Conservation (phyloP, 2,888 invertebrate genomes). For the Eupsilia transversa region DNA sequence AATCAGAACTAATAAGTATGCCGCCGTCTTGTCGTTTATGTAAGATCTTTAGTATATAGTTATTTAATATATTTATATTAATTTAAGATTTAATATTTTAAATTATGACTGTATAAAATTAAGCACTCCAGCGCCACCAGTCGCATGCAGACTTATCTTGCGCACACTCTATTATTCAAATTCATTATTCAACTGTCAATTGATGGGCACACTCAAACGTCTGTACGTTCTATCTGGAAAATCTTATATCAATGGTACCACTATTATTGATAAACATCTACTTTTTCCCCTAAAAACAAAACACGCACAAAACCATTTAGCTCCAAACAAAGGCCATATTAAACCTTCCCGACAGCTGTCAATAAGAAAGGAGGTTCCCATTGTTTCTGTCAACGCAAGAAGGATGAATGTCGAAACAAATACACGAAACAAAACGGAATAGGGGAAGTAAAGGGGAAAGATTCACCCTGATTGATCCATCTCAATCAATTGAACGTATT, state of each 20-base stretch:
- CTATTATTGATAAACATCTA: not conserved
- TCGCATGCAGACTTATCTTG: too few relatives aligned
- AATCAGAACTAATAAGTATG: too few relatives aligned
- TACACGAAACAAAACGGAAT: conserved; percentile 9
- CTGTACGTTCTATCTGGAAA: not conserved
- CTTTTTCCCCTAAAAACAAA: not conserved
- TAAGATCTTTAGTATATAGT: too few relatives aligned
- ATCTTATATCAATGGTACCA: not conserved
- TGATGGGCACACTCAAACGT: not conserved
- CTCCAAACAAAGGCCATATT: not conserved
- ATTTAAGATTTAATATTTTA: too few relatives aligned
- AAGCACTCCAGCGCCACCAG: too few relatives aligned
- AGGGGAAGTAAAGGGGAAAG: conserved; percentile 19
- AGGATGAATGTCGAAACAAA: conserved; percentile 34
- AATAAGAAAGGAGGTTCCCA: conserved; percentile 19
- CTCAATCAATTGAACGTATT: conserved; percentile 51
- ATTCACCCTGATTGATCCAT: conserved; percentile 44
- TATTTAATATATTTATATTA: too few relatives aligned
- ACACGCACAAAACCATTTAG: conserved; percentile 2
- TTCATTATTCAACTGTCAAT: not conserved
- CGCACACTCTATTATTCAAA: too few relatives aligned
- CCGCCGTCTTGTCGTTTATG: too few relatives aligned
- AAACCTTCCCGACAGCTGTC: conserved; percentile 19
- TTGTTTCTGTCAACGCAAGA: conserved; percentile 33
- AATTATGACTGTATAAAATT: too few relatives aligned